A percentile compares a stretch with the other conserved stretches of the same genome.
Conservation (phyloP, 2,888 invertebrate species). For the Andrena marginata region DNA sequence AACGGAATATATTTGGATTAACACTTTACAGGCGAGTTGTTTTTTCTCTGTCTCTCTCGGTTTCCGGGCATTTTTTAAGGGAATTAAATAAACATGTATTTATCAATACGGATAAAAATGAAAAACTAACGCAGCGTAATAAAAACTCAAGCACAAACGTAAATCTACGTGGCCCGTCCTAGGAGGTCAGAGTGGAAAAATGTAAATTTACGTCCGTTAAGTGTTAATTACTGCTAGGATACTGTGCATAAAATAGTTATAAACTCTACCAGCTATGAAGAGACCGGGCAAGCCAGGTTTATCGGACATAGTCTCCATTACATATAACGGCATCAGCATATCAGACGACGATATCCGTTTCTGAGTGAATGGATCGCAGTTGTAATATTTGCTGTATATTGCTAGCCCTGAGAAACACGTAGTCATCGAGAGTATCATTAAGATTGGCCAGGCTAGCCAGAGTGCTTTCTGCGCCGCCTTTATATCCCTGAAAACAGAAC, state of each 20-base stretch:
- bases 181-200: too few relatives aligned
- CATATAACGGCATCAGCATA: slow-evolving; percentile 93
- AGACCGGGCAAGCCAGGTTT: slow-evolving; percentile 94
- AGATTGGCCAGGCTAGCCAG: slow-evolving; percentile 93
- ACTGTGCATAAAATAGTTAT: not conserved
- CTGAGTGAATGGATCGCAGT: slow-evolving; percentile 92
- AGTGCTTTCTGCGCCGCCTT: slow-evolving; percentile 90
- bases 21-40: too few relatives aligned
- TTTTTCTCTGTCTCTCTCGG: too few relatives aligned
- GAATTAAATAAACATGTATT: too few relatives aligned
- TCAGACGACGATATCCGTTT: slow-evolving; percentile 89
- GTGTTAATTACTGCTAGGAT: too few relatives aligned
- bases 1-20: too few relatives aligned
- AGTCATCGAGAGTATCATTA: slow-evolving; percentile 90
- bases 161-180: too few relatives aligned
- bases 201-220: too few relatives aligned
- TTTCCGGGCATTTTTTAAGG: too few relatives aligned
- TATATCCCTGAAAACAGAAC: slow-evolving; percentile 85
- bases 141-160: too few relatives aligned
- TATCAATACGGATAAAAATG: too few relatives aligned
- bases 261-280: slow-evolving; percentile 90
- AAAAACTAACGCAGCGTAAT: too few relatives aligned
- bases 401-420: slow-evolving; percentile 90
- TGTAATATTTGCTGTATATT: slow-evolving; percentile 93
- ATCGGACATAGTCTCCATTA: slow-evolving; percentile 90